phyloP scores from a whole-genome alignment of 2,797 vertebrate species.

The Pseudochromis fuscus region DNA sequence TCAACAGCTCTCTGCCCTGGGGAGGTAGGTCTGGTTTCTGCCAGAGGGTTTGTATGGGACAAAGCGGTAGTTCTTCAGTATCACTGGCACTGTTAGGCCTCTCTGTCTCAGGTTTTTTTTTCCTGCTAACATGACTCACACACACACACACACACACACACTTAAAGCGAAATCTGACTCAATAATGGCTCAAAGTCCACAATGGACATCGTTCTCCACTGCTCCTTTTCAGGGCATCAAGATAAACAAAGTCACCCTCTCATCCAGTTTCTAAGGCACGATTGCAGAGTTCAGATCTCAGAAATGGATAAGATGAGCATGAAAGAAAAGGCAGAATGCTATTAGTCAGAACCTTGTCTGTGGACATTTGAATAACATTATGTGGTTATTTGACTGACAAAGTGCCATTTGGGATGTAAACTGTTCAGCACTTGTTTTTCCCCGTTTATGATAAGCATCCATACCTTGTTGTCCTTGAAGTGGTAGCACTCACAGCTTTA shows the following conservation, averaged over 20 bases:
- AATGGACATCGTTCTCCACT: slow-evolving; percentile 57
- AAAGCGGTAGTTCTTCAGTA: slow-evolving; percentile 72
- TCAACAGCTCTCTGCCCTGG: slow-evolving; percentile 55
- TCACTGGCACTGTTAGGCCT: slow-evolving; percentile 56
- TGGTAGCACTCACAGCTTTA: slow-evolving; percentile 53
- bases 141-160: too few relatives aligned
- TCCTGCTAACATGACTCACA: slow-evolving; percentile 72
- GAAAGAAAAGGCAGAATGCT: neutral
- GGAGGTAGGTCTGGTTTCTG: slow-evolving; percentile 48
- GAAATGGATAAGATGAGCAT: neutral
- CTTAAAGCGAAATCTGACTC: slow-evolving; percentile 66
- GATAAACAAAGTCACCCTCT: slow-evolving; percentile 54
- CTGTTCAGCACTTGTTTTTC: neutral
- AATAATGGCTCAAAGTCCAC: slow-evolving; percentile 53
- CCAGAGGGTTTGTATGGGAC: slow-evolving; percentile 50
- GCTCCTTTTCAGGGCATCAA: slow-evolving; percentile 51
- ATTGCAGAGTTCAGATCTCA: slow-evolving; percentile 29
- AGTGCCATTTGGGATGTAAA: neutral
- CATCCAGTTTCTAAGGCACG: slow-evolving; percentile 28
- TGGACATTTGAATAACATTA: neutral
- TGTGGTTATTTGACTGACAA: neutral
- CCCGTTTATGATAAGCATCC: slow-evolving; percentile 2
- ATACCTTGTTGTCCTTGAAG: slow-evolving; percentile 82
- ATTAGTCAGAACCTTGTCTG: neutral
- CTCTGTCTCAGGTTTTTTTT: slow-evolving; percentile 76